Percentiles rank a stretch among this genome's conserved stretches.
phyloP scores from a whole-genome alignment of 2,888 invertebrate genomes.

The Phrixothrix hirtus region DNA sequence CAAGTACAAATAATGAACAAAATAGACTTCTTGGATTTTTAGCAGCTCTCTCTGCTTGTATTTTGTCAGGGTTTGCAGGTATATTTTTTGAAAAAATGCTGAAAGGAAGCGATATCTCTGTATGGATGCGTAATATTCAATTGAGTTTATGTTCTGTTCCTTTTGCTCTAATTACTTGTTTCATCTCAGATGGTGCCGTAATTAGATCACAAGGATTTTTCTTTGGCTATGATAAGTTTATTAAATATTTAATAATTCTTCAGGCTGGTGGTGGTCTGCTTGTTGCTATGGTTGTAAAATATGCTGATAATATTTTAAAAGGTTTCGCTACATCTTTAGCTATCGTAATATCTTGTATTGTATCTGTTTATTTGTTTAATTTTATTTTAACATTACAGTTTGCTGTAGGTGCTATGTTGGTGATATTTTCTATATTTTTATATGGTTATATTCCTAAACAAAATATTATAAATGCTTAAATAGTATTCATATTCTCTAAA shows the following conservation, averaged over 20 bases:
- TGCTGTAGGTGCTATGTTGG: slow-evolving; percentile 79
- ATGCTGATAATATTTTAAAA: slow-evolving; percentile 98
- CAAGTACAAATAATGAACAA: slow-evolving; percentile 60
- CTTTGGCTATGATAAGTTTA: slow-evolving; percentile 79
- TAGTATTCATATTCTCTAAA: too few species aligned
- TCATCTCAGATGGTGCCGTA: slow-evolving; percentile 65
- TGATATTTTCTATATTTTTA: slow-evolving; percentile 92
- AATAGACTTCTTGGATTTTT: slow-evolving; percentile 78
- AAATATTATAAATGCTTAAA: slow-evolving; percentile 21
- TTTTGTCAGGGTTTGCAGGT: slow-evolving; percentile 95
- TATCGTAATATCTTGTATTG: slow-evolving; percentile 92
- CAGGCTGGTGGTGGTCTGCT: slow-evolving; percentile 96
- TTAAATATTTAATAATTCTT: slow-evolving; percentile 83
- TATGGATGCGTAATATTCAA: slow-evolving; percentile 99
- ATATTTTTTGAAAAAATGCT: slow-evolving; percentile 98
- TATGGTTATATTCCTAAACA: slow-evolving; percentile 84
- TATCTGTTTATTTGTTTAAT: slow-evolving; percentile 89
- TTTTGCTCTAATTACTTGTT: slow-evolving; percentile 81
- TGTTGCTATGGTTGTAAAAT: slow-evolving; percentile 98
- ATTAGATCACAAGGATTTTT: slow-evolving; percentile 71
- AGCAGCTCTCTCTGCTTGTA: slow-evolving; percentile 84
- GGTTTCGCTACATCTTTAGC: slow-evolving; percentile 98
- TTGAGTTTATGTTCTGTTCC: slow-evolving; percentile 90
- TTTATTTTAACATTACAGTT: slow-evolving; percentile 89
- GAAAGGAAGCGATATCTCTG: slow-evolving; percentile 88